Evolutionary conservation across 2,888 invertebrate genomes (phyloP), one percentile per base, ranked within the genome.

Genomic region (Drosophila parthenogenetica): DNA sequence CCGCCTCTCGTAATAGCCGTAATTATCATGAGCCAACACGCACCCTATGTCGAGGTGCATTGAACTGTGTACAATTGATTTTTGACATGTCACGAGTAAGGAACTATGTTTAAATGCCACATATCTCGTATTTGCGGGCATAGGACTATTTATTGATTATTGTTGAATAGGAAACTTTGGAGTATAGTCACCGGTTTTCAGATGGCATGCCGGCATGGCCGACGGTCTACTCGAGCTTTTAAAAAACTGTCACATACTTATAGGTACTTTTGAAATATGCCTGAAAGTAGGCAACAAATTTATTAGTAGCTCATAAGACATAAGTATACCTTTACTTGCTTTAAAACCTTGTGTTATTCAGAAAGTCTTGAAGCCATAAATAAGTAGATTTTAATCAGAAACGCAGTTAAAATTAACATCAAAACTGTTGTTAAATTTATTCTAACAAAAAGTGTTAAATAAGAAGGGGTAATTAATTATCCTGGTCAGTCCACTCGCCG

Each of bases 1-100:
- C 79, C 69, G 65, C 75, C 79, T 76, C 37, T 29, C 62, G 61
- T 83, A 87, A 86, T 74, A 51, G 86, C 58, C 82, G 75, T 81
- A 83, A 89, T 88, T 87, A 88, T 86, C 73, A 79, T 63, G 55
- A 59, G 49, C 70, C 62, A 63, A 73, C 87, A 87, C 89, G 86
- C 89, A 86, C 88, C 86, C 62, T 55, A 43, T 49, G 59, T 68
- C 61, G 79, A 57, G 65, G 85, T 77, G 59, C 89, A 81, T 68
- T 89, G 89, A 89, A 79, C 85, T 69, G 64, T 14, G 51, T 42
- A 51, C 73, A 79, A 85, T 82, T 89, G 79, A 87, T 89, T 89
- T 85, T 85, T 69, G 83, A 64, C 73, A 62, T 62, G 76, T 48
- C 48, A 62, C 35, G 35, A 45, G 8, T 50, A 11, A 29, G 55